These are phyloP conservation scores for Holotrichia oblita DNA, from an alignment of 1,140 invertebrate species.

Conservation along the genomic window DNA sequence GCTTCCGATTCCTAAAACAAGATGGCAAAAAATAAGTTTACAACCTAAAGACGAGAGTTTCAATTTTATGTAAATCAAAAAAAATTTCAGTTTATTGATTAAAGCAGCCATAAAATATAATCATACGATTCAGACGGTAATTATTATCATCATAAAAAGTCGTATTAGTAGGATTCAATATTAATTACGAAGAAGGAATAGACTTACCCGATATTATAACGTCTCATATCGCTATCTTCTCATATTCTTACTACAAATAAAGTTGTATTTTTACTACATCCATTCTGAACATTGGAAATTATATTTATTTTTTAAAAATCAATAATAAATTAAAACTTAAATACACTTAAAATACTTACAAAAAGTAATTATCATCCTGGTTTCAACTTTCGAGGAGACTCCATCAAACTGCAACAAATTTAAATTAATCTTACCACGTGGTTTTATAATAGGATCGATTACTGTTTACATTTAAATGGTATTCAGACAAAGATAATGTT, in stretches of 20 bases:
- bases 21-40: neutral
- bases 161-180: neutral
- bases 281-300: too few species aligned
- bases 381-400: too few species aligned
- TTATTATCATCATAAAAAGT: neutral
- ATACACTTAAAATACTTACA: too few species aligned
- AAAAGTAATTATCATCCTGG: too few species aligned
- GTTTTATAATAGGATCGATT: neutral
- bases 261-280: too few species aligned
- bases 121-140: conserved; percentile 12
- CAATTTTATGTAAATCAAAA: neutral
- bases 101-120: neutral
- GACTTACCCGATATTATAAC: neutral
- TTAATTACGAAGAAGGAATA: neutral
- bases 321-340: too few species aligned
- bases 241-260: too few species aligned
- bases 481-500: neutral
- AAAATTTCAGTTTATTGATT: too few species aligned
- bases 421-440: neutral
- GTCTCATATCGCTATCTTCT: neutral
- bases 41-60: neutral
- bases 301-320: too few species aligned
- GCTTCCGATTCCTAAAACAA: neutral
- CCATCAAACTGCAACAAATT: neutral
- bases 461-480: neutral